Conservation (phyloP, 2,797 vertebrate species). For the Pangasius larnaudii region DNA sequence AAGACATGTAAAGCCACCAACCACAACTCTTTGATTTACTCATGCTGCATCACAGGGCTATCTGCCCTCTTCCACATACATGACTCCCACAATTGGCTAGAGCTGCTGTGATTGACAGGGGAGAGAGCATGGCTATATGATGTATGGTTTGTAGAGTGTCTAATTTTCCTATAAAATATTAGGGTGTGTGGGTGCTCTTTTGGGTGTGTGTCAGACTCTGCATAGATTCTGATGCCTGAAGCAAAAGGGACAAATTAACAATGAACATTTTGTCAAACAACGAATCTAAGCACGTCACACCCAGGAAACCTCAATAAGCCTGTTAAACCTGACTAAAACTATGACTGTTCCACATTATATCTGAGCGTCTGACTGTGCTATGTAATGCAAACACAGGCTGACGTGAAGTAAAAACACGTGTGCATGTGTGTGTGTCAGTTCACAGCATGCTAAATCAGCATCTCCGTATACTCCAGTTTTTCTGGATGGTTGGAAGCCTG, state of each 20-base stretch:
- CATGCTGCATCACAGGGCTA: not conserved
- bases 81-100: too few relatives aligned
- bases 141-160: not conserved
- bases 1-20: not conserved
- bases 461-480: constrained; percentile 79
- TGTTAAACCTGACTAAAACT: not conserved
- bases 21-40: not conserved
- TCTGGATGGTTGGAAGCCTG: constrained; percentile 81
- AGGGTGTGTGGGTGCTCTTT: not conserved
- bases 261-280: not conserved
- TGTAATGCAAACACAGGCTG: not conserved
- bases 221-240: not conserved
- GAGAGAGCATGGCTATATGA: not conserved
- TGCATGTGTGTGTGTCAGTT: constrained; percentile 57
- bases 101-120: not conserved
- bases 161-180: not conserved
- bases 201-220: not conserved
- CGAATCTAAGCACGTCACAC: not conserved
- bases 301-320: not conserved
- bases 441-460: constrained; percentile 64
- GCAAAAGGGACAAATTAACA: not conserved
- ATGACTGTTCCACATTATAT: not conserved
- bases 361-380: not conserved
- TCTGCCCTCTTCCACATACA: not conserved
- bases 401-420: not conserved